These are phyloP conservation scores for Erythrolamprus reginae DNA, from an alignment of 2,113 vertebrate species.

Conservation along the genomic window DNA sequence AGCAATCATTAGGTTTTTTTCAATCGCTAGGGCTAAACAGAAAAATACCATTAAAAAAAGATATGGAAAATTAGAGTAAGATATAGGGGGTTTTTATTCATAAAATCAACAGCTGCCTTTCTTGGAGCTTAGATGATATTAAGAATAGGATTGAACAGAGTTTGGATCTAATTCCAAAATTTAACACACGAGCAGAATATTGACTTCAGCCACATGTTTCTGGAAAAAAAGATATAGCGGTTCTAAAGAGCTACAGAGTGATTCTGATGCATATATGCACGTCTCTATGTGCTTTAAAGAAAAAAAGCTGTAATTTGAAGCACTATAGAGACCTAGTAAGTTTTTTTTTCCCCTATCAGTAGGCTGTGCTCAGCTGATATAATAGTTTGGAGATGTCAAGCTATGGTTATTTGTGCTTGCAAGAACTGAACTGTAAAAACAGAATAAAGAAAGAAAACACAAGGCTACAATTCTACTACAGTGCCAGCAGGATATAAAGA, in stretches of 20 bases:
- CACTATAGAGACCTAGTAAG: background rate
- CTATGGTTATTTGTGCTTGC: constrained; percentile 36
- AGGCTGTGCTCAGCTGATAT: background rate
- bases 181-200: background rate
- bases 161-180: background rate
- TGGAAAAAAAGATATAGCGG: background rate
- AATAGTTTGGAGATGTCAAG: constrained; percentile 14
- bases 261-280: background rate
- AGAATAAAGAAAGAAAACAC: background rate
- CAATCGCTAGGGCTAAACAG: constrained; percentile 9
- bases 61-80: background rate
- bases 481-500: background rate
- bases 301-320: background rate
- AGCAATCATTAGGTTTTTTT: constrained; percentile 19
- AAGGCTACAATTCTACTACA: background rate
- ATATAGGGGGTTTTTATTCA: background rate
- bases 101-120: constrained; percentile 30
- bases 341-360: background rate
- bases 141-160: background rate
- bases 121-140: background rate
- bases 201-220: background rate
- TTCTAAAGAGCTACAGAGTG: background rate
- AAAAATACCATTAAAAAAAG: constrained; percentile 17
- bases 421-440: constrained; percentile 18
- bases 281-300: background rate